Base-by-base conservation (phyloP, 2,888 invertebrate species). In the Pseudococcus jackbeardsleyi region DNA sequence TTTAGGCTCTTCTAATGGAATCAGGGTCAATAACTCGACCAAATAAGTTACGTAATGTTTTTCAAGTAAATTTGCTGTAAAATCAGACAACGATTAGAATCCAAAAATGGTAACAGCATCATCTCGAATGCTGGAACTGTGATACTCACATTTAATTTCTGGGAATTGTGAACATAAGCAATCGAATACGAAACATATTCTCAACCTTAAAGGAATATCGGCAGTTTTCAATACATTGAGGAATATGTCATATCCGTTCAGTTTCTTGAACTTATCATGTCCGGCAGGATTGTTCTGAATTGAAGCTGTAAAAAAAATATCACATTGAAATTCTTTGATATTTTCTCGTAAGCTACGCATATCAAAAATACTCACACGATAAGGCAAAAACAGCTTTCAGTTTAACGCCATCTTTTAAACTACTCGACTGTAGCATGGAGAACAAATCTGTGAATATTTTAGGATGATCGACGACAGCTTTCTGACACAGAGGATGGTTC, bases 1-100 rank as follows among this genome's bases (percentile, higher is more conserved):
- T 88, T 88, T 88, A n/a, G 88, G 79, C 22, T 88, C 88, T 39
- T 88, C 88, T 11, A 88, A 12, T 19, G 88, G 88, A 82, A 88
- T 88, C 12, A 79, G 26, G 6, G 54, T 79, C 48, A 88, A 82
- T 22, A 88, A 50, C 26, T 88, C 88, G n/a, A 88, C 82, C 15
- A 88, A n/a, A 54, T 77, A 79, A 39, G 39, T 79, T 39, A 88
- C 50, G 82, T 79, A 88, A 17, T 82, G 46, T 79, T 88, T 88
- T 19, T 88, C 88, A 5, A 88, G 59, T 39, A 88, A 42, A 26
- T 50, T 54, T 39, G 88, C 88, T 88, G 82, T 39, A 82, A 79
- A 39, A 64, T 64, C 22, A 3, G 9, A 22, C 22, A 15, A 22
- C 1, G 12, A 64, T 64, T 64, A 86, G 12, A 19, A 39, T 33